Evolutionary conservation across 2,888 invertebrate genomes (phyloP).

Genomic region (Lithophane leautieri): DNA sequence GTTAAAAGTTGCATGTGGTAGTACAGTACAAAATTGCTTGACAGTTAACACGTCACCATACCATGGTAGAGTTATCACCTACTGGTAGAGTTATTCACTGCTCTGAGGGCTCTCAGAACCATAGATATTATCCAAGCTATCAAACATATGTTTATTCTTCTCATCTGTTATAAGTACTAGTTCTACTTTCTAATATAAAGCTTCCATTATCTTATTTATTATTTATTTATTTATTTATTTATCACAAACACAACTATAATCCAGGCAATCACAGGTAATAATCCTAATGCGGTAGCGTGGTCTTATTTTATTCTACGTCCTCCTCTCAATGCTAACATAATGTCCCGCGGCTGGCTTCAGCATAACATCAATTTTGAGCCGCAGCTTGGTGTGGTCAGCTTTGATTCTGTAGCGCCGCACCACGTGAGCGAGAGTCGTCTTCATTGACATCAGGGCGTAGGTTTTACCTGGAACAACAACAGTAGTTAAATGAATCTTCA

Average conservation of each 20-base stretch:
- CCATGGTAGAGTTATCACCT: too few species aligned
- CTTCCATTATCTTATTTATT: too few species aligned
- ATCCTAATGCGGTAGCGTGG: too few species aligned
- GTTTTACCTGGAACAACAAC: constrained; percentile 75
- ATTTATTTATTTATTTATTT: too few species aligned
- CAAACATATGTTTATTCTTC: background rate
- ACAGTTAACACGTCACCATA: too few species aligned
- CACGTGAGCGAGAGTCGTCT: constrained; percentile 77
- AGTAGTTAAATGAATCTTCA: too few species aligned
- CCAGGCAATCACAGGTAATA: too few species aligned
- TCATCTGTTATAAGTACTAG: background rate
- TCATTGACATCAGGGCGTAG: constrained; percentile 82
- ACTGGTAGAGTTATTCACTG: background rate
- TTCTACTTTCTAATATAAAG: background rate
- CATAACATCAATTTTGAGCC: constrained; percentile 75
- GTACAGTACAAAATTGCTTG: too few species aligned
- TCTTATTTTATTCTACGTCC: constrained; percentile 3
- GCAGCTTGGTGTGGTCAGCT: constrained; percentile 74
- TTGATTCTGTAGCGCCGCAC: constrained; percentile 74
- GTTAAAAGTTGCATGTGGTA: too few species aligned
- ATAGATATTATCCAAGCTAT: background rate
- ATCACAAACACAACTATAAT: too few species aligned
- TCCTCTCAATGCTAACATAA: constrained; percentile 65
- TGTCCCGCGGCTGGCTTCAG: constrained; percentile 76
- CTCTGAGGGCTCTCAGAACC: background rate